Evolutionary conservation across 2,797 vertebrate species (phyloP).

Genomic region (Heteromormyrus szaboi): DNA sequence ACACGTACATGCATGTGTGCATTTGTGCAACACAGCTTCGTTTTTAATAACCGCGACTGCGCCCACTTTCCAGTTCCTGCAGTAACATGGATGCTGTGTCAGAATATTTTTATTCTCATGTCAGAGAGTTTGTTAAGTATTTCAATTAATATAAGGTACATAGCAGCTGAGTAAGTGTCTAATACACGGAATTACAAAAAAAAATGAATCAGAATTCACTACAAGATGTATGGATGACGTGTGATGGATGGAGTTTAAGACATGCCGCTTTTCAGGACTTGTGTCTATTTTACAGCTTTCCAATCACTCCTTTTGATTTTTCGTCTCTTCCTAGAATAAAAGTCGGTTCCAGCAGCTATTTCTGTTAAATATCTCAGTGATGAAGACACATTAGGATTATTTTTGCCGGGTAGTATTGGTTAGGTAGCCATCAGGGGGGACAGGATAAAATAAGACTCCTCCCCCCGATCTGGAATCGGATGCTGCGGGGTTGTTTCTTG

Average conservation of each 20-base stretch:
- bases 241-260: constrained; percentile 31
- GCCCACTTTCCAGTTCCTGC: constrained; percentile 29
- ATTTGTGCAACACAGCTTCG: constrained; percentile 41
- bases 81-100: constrained; percentile 35
- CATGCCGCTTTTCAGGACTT: neutral
- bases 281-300: neutral
- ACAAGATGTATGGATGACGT: neutral
- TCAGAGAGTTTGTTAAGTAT: constrained; percentile 27
- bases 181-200: neutral
- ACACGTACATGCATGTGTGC: constrained; percentile 21
- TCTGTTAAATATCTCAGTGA: neutral
- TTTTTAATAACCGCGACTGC: constrained; percentile 37
- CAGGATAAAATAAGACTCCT: constrained; percentile 3
- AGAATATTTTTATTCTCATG: constrained; percentile 30
- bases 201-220: neutral
- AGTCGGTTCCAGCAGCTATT: constrained; percentile 3
- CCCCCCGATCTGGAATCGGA: neutral
- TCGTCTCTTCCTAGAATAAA: neutral
- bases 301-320: neutral
- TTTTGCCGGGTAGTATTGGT: neutral
- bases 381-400: constrained; percentile 5
- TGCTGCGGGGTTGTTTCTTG: constrained; percentile 14
- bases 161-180: constrained; percentile 41
- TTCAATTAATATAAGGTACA: constrained; percentile 34
- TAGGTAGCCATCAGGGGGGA: constrained; percentile 7